phyloP scores from a whole-genome alignment of 2,797 vertebrate species.

The Rhynchotus rufescens region DNA sequence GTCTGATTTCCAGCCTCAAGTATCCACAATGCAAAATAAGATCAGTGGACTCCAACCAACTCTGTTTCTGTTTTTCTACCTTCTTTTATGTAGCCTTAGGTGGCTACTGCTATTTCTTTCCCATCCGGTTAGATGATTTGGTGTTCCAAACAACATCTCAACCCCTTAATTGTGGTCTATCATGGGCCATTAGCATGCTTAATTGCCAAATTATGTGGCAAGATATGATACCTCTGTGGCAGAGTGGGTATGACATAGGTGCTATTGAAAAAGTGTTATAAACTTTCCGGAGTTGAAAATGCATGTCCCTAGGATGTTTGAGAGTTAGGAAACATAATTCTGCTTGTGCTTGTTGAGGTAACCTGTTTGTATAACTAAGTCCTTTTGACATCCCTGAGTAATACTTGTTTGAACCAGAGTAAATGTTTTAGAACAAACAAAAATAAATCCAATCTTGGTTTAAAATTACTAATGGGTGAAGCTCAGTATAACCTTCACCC shows the following conservation, averaged over 20 bases:
- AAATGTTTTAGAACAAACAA: background rate
- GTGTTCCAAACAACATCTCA: accelerated
- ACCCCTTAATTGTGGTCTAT: background rate
- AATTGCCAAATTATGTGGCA: background rate
- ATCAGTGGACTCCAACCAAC: background rate
- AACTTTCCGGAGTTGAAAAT: background rate
- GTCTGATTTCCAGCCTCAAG: background rate
- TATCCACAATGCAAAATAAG: accelerated
- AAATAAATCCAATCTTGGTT: background rate
- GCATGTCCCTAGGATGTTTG: background rate
- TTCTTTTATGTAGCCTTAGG: accelerated
- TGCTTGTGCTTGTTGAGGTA: background rate
- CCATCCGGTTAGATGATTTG: background rate
- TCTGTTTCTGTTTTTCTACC: background rate
- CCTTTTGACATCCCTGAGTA: background rate
- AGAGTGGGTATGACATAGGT: background rate
- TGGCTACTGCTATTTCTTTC: background rate
- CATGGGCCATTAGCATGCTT: background rate
- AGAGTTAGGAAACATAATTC: background rate
- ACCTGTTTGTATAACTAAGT: background rate
- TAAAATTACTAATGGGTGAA: background rate
- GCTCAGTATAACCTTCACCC: background rate
- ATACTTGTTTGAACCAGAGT: background rate
- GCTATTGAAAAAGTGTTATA: background rate
- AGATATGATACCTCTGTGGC: background rate